phyloP scores from a whole-genome alignment of 2,113 vertebrate species.

The zebrafish (Danio rerio) region GRCz12tu NC_133187.1:27253001-27253500 shows the following conservation, averaged over 20 bases:
- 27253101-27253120: not conserved
- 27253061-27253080: not conserved
- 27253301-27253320: conserved; percentile 2
- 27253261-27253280: conserved; percentile 31
- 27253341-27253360: conserved; percentile 23
- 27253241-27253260: conserved; percentile 2
- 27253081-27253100: not conserved
- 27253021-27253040: conserved; percentile 7
- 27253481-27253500: conserved; percentile 2
- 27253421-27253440: not conserved
- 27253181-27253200: not conserved
- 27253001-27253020: not conserved
- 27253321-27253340: conserved; percentile 33
- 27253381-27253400: conserved; percentile 29
- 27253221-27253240: not conserved
- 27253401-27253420: conserved; percentile 39
- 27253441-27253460: conserved; percentile 10
- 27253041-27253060: not conserved
- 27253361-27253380: conserved; percentile 39
- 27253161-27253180: not conserved
- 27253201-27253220: not conserved
- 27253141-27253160: not conserved
- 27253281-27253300: conserved; percentile 29
- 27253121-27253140: not conserved
- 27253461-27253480: conserved; percentile 4